Evolutionary conservation across 2,113 vertebrate genomes (phyloP).

Genomic region (Triplophysa tibetana): DNA sequence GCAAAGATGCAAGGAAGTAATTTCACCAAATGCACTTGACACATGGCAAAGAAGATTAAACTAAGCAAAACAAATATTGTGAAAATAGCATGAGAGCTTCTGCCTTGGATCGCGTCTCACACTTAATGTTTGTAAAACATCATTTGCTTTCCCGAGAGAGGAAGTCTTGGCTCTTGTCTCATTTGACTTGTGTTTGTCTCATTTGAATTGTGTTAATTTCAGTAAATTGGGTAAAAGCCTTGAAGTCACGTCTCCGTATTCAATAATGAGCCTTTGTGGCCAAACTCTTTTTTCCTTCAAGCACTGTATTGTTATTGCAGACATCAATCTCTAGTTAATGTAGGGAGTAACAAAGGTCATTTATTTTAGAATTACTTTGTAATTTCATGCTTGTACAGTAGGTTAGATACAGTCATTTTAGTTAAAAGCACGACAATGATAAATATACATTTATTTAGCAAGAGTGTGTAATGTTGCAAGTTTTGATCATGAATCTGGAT

Average conservation of each 20-base stretch:
- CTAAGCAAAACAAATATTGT: background rate
- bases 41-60: background rate
- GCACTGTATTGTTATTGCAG: background rate
- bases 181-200: background rate
- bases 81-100: background rate
- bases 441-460: too few species aligned
- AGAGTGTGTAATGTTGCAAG: background rate
- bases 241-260: background rate
- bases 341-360: too few species aligned
- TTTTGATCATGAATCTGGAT: background rate
- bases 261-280: background rate
- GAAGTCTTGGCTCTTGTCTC: background rate
- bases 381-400: too few species aligned
- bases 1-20: background rate
- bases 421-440: too few species aligned
- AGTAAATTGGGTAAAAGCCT: background rate
- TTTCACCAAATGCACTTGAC: background rate
- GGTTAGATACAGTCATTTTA: too few species aligned
- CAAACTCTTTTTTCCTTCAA: background rate
- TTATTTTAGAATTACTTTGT: too few species aligned
- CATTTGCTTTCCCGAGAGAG: background rate
- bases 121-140: background rate
- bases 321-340: too few species aligned
- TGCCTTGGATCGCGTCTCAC: background rate
- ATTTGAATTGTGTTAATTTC: constrained; percentile 1